Base-by-base conservation (phyloP, 2,797 vertebrate species). In the Danio kyathit region DNA sequence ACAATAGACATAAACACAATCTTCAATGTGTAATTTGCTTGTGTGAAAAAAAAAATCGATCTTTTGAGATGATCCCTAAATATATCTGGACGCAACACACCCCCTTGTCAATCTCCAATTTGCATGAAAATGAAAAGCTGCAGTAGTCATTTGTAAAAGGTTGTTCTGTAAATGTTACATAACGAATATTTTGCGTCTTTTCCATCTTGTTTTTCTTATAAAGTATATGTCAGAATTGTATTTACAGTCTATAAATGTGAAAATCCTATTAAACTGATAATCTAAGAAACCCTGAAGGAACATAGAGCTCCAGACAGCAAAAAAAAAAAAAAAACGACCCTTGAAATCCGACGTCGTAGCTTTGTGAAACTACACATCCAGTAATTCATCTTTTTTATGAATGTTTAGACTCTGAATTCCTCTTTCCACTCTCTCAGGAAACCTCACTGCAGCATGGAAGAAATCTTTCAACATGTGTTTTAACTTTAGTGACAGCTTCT, bases 21-120 rank as follows among this genome's bases (percentile, higher is more conserved):
- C 12, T 60, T 60, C 6, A 29, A 59, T 59, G 11, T 51, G 46
- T 14, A 70, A 52, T 40, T 48, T 1, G 3, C 56, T 72, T 5
- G 67, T 41, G 29, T 56, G 29, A n/a, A 21, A 7, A 57, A 29
- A 29, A 5, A 29, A 29, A 29, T n/a, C 17, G 44, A 14, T 21
- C 5, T 84, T 86, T 81, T 57, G 14, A 65, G 79, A 86, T 40
- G 46, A 51, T 78, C 82, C 87, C 85, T 82, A 80, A 73, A 7
- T 66, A 16, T 44, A 41, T 76, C 64, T 4, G 16, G 40, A 66
- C 51, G 5, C 43, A 9, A 64, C 72, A 76, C 79, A 75, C 76
- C 49, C 69, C 73, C 29, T 60, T 72, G 63, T 56, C 72, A 64
- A 29, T 65, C 38, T 41, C 60, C 14, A 44, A 67, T 52, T 76